Evolutionary conservation across 2,113 vertebrate genomes (phyloP).

Genomic region (Lipophrys pholis): DNA sequence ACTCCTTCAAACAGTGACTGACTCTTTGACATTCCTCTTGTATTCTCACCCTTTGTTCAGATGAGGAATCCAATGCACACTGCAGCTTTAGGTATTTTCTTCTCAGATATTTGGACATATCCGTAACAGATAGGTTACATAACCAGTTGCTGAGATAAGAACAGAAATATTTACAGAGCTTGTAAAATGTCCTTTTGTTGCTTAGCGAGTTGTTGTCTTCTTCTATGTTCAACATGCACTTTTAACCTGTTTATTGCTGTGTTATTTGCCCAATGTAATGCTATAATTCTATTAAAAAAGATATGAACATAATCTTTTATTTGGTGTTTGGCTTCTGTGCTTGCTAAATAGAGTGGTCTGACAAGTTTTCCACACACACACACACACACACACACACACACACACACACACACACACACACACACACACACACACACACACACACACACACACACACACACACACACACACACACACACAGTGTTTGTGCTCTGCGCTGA

Average conservation of each 20-base stretch:
- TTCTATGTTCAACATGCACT: constrained; percentile 24
- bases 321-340: constrained; percentile 14
- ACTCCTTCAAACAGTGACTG: not conserved
- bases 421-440: too few relatives aligned
- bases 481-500: too few relatives aligned
- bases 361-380: too few relatives aligned
- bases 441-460: too few relatives aligned
- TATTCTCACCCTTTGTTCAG: not conserved
- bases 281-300: constrained; percentile 45
- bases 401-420: too few relatives aligned
- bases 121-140: not conserved
- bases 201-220: constrained; percentile 1
- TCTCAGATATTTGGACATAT: constrained; percentile 1
- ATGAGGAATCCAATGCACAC: constrained; percentile 8
- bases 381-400: too few relatives aligned
- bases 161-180: not conserved
- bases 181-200: constrained; percentile 31
- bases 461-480: too few relatives aligned
- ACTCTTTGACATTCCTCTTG: not conserved
- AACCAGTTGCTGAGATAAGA: not conserved
- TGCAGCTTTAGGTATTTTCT: constrained; percentile 3
- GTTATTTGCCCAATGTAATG: constrained; percentile 10
- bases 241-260: constrained; percentile 39
- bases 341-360: too few relatives aligned
- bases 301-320: constrained; percentile 8